A percentile compares a stretch with the other conserved stretches of the same genome.
These are phyloP conservation scores for Oscarella lobularis DNA, from an alignment of 37 sponge, comb jelly and placozoan genomes.

Conservation along the genomic window DNA sequence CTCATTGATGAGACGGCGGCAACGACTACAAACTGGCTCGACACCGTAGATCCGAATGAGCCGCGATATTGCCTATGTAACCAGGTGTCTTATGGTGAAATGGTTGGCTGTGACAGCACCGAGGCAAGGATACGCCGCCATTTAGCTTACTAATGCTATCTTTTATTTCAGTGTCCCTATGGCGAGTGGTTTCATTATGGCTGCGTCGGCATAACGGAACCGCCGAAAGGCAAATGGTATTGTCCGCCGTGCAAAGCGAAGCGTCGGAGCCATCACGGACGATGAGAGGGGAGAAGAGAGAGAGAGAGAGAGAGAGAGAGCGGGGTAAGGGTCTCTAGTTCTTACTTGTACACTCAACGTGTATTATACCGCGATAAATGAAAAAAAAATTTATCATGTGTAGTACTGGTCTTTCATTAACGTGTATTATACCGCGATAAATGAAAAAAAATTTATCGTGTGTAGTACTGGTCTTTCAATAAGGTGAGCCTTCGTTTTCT, in stretches of 20 bases:
- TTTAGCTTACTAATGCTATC: background rate
- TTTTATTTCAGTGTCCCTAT: slow-evolving; percentile 45
- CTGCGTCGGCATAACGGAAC: slow-evolving; percentile 88
- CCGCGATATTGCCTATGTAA: slow-evolving; percentile 94
- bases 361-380: too few species aligned
- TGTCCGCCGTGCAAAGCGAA: slow-evolving; percentile 75
- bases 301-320: too few species aligned
- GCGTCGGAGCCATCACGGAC: too few species aligned
- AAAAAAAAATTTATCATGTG: too few species aligned
- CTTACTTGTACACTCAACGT: too few species aligned
- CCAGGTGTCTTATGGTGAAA: slow-evolving; percentile 98
- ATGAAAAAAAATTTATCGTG: too few species aligned
- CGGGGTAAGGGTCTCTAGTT: too few species aligned
- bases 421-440: too few species aligned
- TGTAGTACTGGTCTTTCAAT: slow-evolving; percentile 42
- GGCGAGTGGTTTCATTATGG: slow-evolving; percentile 99
- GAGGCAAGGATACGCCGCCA: slow-evolving; percentile 2
- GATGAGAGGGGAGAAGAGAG: background rate
- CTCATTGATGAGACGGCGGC: too few species aligned
- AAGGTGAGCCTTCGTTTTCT: slow-evolving; percentile 52
- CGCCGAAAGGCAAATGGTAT: slow-evolving; percentile 99
- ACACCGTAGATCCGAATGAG: slow-evolving; percentile 84
- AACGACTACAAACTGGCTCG: slow-evolving; percentile 30
- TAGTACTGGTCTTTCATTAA: slow-evolving; percentile 45
- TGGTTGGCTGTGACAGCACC: slow-evolving; percentile 97